Base-by-base conservation (phyloP, 2,113 vertebrate species). In the Oncorhynchus nerka region DNA sequence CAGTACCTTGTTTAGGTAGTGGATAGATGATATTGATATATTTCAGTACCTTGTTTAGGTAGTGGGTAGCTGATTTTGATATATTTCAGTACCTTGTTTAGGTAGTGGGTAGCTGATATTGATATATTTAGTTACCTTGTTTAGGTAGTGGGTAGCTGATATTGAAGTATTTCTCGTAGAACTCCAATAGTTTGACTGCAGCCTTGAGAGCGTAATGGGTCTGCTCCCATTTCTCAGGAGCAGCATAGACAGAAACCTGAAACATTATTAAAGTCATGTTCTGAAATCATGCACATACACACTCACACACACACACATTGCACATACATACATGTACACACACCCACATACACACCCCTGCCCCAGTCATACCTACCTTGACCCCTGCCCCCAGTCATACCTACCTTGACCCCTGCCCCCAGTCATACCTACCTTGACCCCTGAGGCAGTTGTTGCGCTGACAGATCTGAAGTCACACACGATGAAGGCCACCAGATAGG, bases 101-200 rank as follows among this genome's bases (percentile, higher is more conserved):
- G 32, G 32, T 34, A 6, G 32, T 34, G 32, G 32, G 32, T 34
- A 34, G 32, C 1, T 34, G 32, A 34, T 34, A 1, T 34, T 34
- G 5, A 6, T 34, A 34, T 34, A 45, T 11, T 45, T 45, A 1
- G 0, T 1, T 45, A 45, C 39, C 8, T 45, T 45, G 39, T 45
- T 95, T 95, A 70, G 94, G 94, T 66, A 95, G 85, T 49, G 94
- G 94, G 78, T 94, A 95, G 32, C 24, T 83, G 66, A 94, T 94
- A 79, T 93, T 94, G 76, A 94, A 94, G 79, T 93, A 95, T 26
- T 89, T 86, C 77, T 95, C 94, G 59, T 94, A 95, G 83, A 94
- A 95, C 72, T 95, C 92, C 39, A 95, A 26, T 80, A 94, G 90
- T 81, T 91, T 94, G 75, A 95, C 85, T 65, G 93, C 93, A 64